Percentiles rank a stretch among this genome's conserved stretches.
Conservation (phyloP, 2,888 invertebrate species). For the Caenorhabditis japonica region DNA sequence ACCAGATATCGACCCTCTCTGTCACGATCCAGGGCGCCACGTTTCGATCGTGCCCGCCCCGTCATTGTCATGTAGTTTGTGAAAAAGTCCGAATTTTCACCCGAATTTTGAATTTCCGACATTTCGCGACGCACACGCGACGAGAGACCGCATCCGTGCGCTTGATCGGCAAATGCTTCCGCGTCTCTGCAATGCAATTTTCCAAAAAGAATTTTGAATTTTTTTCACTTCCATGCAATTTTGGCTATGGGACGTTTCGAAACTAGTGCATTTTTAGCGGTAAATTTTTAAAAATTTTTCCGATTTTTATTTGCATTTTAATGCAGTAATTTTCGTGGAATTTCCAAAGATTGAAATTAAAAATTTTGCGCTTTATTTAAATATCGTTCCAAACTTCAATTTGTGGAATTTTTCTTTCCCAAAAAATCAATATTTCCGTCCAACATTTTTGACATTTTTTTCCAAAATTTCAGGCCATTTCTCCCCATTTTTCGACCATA, state of each 20-base stretch:
- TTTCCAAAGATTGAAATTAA: no score
- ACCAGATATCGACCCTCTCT: constrained; percentile 66
- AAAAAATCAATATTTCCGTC: no score
- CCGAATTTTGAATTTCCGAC: constrained; percentile 86
- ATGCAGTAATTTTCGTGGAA: no score
- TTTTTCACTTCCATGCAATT: no score
- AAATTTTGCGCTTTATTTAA: background rate
- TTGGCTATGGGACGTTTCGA: no score
- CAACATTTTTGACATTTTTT: no score
- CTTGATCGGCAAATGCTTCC: constrained; percentile 38
- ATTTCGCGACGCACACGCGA: constrained; percentile 86
- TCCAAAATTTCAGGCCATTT: background rate
- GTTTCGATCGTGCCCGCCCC: constrained; percentile 58
- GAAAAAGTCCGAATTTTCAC: constrained; percentile 66
- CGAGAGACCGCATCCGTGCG: constrained; percentile 69
- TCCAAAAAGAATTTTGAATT: background rate
- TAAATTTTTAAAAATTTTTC: no score
- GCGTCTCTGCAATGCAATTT: constrained; percentile 45
- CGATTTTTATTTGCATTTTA: no score
- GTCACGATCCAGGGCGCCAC: constrained; percentile 49
- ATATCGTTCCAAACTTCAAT: no score
- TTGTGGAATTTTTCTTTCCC: no score
- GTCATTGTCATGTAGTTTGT: constrained; percentile 63
- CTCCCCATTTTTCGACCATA: background rate
- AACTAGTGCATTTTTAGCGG: no score